Evolutionary conservation across 2,113 vertebrate genomes (phyloP).

Genomic region (Clarias gariepinus): DNA sequence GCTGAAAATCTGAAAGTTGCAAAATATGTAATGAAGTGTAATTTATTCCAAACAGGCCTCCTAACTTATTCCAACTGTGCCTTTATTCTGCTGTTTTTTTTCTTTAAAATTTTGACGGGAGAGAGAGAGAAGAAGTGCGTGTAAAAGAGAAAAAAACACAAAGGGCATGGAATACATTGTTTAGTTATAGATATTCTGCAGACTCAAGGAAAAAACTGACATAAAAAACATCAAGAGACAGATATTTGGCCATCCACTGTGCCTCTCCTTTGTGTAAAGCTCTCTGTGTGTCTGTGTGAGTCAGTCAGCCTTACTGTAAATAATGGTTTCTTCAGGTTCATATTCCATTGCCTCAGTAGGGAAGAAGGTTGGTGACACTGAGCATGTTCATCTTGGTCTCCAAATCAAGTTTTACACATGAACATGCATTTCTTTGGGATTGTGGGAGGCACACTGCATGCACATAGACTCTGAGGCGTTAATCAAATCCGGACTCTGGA

Average conservation of each 20-base stretch:
- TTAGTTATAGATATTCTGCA: conserved; percentile 48
- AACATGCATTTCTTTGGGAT: not conserved
- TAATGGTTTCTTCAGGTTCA: conserved; percentile 17
- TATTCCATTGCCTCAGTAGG: conserved; percentile 18
- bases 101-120: not conserved
- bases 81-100: conserved; percentile 17
- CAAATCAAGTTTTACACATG: conserved; percentile 3
- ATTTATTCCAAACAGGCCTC: not conserved
- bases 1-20: not conserved
- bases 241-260: conserved; percentile 33
- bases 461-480: no score
- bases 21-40: not conserved
- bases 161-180: conserved; percentile 27
- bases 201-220: conserved; percentile 35
- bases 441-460: no score
- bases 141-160: not conserved
- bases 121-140: not conserved
- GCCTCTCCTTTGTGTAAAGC: conserved; percentile 29
- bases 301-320: conserved; percentile 36
- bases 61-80: not conserved
- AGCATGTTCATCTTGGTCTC: not conserved
- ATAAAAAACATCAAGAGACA: conserved; percentile 36
- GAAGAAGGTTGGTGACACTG: not conserved
- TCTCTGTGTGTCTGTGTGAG: conserved; percentile 26
- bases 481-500: no score